Conservation (phyloP, 2,797 vertebrate species). For the Lycodopsis pacificus region DNA sequence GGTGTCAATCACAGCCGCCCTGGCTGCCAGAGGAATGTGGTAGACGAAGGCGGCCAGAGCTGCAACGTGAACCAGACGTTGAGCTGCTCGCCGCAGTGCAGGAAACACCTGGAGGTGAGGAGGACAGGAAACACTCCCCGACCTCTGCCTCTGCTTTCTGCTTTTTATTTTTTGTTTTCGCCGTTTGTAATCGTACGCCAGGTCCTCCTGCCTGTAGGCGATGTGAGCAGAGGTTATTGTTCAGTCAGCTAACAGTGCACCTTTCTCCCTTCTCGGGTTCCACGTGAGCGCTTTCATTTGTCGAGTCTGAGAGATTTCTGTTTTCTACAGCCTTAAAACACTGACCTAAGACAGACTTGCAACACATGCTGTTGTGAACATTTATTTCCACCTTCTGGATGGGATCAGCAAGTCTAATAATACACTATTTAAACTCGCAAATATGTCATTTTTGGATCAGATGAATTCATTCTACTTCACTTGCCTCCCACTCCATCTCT, state of each 20-base stretch:
- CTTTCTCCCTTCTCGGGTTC: slow-evolving; percentile 59
- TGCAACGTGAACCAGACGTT: slow-evolving; percentile 39
- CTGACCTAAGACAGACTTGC: neutral
- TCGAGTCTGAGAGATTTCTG: slow-evolving; percentile 9
- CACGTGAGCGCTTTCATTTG: slow-evolving; percentile 60
- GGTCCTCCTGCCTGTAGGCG: slow-evolving; percentile 52
- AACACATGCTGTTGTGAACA: neutral
- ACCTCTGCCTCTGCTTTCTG: slow-evolving; percentile 41
- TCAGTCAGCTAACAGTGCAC: slow-evolving; percentile 51
- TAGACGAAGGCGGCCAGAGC: slow-evolving; percentile 50
- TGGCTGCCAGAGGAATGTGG: slow-evolving; percentile 64
- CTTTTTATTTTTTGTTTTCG: slow-evolving; percentile 27
- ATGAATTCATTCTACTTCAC: neutral
- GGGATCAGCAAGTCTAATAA: neutral
- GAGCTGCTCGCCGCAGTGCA: slow-evolving; percentile 40
- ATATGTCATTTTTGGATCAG: neutral
- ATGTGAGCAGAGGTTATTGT: slow-evolving; percentile 60
- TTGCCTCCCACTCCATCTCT: neutral
- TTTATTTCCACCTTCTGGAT: neutral
- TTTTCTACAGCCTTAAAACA: slow-evolving; percentile 21
- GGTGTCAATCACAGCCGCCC: slow-evolving; percentile 68
- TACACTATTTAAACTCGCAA: neutral
- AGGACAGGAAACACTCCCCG: slow-evolving; percentile 38
- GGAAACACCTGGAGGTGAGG: slow-evolving; percentile 59
- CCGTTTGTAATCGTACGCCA: slow-evolving; percentile 48